These are phyloP conservation scores for Campopleginae sp. DNA, from an alignment of 2,888 invertebrate species.

Conservation along the genomic window DNA sequence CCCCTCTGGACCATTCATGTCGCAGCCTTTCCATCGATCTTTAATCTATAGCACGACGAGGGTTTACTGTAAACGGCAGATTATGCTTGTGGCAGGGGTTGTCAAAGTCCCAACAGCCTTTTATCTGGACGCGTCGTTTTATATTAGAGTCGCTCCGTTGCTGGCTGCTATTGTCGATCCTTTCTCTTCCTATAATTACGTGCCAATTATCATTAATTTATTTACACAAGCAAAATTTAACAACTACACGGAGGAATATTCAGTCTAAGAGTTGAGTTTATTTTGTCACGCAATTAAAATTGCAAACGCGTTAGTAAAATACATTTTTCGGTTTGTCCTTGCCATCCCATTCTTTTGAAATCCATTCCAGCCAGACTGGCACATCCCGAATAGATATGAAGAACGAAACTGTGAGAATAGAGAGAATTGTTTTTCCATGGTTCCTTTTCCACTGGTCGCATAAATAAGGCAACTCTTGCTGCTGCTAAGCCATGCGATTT, in stretches of 20 bases:
- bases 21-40: slow-evolving; percentile 75
- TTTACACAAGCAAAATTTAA: background rate
- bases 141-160: background rate
- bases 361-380: background rate
- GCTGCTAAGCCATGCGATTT: slow-evolving; percentile 27
- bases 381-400: background rate
- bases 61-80: slow-evolving; percentile 76
- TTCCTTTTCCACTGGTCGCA: slow-evolving; percentile 3
- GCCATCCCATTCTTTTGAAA: background rate
- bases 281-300: background rate
- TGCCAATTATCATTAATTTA: background rate
- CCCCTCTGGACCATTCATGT: slow-evolving; percentile 71
- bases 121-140: slow-evolving; percentile 43
- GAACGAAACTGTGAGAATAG: slow-evolving; percentile 23
- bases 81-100: slow-evolving; percentile 70
- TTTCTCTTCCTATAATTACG: slow-evolving; percentile 3
- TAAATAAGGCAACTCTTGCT: slow-evolving; percentile 27
- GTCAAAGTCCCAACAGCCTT: slow-evolving; percentile 15
- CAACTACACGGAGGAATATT: background rate
- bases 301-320: background rate
- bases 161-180: background rate
- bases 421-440: slow-evolving; percentile 54
- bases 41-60: slow-evolving; percentile 73
- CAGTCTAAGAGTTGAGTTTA: background rate
- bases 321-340: background rate